Evolutionary conservation across 2,797 vertebrate species (phyloP).

Genomic region (Anguilla marmorata): DNA sequence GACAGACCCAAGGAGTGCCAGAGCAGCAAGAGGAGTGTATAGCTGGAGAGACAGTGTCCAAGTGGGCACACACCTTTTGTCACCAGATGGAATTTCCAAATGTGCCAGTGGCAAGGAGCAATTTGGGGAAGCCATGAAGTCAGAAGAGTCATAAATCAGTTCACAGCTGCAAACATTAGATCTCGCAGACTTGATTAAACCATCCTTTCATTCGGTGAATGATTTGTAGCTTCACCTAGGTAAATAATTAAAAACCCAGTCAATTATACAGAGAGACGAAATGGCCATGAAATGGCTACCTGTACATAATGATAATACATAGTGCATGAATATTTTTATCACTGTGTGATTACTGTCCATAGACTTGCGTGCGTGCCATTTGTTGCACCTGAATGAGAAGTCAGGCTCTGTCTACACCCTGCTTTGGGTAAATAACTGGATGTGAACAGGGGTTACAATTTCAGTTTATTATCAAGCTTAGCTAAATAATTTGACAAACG

Average conservation of each 20-base stretch:
- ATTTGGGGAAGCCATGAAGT: constrained; percentile 5
- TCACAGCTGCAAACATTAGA: constrained; percentile 4
- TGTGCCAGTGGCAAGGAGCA: not conserved
- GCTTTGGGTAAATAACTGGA: not conserved
- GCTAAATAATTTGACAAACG: not conserved
- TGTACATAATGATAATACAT: not conserved
- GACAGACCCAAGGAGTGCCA: constrained; percentile 47
- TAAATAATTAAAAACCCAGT: constrained; percentile 17
- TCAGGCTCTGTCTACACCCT: not conserved
- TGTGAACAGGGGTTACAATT: not conserved
- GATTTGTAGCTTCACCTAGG: not conserved
- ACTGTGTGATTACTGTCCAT: not conserved
- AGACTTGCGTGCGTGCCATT: not conserved
- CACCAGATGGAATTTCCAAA: not conserved
- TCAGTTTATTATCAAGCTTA: not conserved
- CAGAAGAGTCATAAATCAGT: not conserved
- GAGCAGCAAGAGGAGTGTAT: not conserved
- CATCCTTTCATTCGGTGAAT: not conserved
- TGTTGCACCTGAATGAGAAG: not conserved
- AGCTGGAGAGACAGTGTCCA: not conserved
- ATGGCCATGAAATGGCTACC: not conserved
- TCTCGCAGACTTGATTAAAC: constrained; percentile 17
- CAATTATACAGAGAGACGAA: constrained; percentile 6
- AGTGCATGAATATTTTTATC: not conserved
- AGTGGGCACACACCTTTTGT: not conserved